phyloP scores from a whole-genome alignment of 2,113 vertebrate species.

The Phylloscopus whistleri region DNA sequence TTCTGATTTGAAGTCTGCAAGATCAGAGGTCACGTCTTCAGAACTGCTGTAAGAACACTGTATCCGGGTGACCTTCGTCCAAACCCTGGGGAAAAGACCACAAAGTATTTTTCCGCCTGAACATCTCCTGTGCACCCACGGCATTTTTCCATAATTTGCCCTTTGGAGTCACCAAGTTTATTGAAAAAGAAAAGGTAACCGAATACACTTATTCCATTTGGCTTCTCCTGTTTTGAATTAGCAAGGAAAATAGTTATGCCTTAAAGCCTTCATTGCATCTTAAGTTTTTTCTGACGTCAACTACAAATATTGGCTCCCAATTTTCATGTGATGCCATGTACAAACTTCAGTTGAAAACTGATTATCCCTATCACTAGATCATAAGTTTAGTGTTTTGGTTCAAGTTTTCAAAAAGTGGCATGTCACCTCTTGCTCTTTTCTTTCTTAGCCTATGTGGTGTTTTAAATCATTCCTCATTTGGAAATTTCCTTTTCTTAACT shows the following conservation, averaged over 20 bases:
- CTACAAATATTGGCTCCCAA: background rate
- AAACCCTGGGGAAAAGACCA: conserved; percentile 49
- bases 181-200: background rate
- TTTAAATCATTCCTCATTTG: background rate
- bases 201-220: background rate
- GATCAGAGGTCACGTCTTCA: background rate
- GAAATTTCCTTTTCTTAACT: background rate
- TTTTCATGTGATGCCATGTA: background rate
- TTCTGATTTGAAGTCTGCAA: background rate
- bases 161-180: conserved; percentile 63
- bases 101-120: conserved; percentile 45
- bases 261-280: background rate
- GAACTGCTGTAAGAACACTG: background rate
- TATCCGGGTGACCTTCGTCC: conserved; percentile 30
- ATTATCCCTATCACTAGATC: background rate
- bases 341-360: background rate
- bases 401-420: background rate
- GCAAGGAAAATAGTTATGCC: background rate
- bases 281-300: background rate
- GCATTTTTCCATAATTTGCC: conserved; percentile 66
- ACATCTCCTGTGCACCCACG: conserved; percentile 52
- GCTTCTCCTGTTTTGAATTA: background rate
- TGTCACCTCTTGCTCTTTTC: background rate
- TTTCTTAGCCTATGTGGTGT: background rate
- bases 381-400: background rate